phyloP scores from a whole-genome alignment of 2,888 invertebrate species.

The Ischnus inquisitorius region DNA sequence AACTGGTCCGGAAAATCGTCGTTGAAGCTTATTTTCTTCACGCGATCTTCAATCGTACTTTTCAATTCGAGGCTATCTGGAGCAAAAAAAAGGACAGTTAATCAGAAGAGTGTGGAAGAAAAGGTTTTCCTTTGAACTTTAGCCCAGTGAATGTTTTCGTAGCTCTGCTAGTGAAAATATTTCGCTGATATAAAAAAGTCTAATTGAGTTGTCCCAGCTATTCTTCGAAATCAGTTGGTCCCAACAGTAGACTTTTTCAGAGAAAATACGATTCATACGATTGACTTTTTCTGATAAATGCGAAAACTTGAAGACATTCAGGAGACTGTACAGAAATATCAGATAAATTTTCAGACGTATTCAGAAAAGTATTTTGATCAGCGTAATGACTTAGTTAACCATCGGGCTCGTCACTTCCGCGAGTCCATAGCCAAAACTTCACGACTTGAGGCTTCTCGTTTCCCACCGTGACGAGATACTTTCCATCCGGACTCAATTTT shows the following conservation, averaged over 20 bases:
- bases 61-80: constrained; percentile 72
- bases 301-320: too few species aligned
- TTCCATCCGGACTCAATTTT: constrained; percentile 87
- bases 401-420: constrained; percentile 86
- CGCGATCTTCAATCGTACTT: constrained; percentile 66
- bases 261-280: neutral
- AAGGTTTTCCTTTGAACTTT: neutral
- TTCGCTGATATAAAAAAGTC: too few species aligned
- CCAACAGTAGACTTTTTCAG: too few species aligned
- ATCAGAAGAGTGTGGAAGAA: neutral
- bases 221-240: too few species aligned
- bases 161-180: too few species aligned
- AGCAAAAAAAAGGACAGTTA: constrained; percentile 4
- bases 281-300: neutral
- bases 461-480: constrained; percentile 87
- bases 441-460: constrained; percentile 85
- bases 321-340: too few species aligned
- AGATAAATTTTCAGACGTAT: too few species aligned
- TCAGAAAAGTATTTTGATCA: too few species aligned
- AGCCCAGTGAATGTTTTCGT: neutral
- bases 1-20: constrained; percentile 84
- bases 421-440: constrained; percentile 89
- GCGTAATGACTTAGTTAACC: constrained; percentile 83
- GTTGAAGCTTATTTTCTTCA: constrained; percentile 83
- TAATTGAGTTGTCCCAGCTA: too few species aligned